Evolutionary conservation across 1,140 invertebrate species (phyloP).

Genomic region (Danaus melanippus): DNA sequence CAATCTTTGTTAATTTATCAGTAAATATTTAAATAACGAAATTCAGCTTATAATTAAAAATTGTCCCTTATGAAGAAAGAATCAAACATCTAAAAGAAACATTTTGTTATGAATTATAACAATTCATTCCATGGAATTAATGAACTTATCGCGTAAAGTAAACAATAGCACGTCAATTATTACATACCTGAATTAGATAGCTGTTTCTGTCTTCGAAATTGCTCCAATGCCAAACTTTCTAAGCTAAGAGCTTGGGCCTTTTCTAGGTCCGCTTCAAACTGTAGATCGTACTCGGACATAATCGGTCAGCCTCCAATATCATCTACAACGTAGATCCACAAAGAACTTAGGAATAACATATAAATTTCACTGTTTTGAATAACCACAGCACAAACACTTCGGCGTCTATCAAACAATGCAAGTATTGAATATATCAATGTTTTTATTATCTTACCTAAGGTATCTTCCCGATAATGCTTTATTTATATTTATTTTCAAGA

Average conservation of each 20-base stretch:
- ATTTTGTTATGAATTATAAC: too few species aligned
- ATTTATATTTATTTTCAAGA: slow-evolving; percentile 41
- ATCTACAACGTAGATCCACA: slow-evolving; percentile 40
- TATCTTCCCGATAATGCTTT: slow-evolving; percentile 34
- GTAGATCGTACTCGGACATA: slow-evolving; percentile 82
- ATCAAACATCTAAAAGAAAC: too few species aligned
- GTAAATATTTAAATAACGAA: too few species aligned
- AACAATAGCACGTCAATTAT: slow-evolving; percentile 54
- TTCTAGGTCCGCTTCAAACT: slow-evolving; percentile 89
- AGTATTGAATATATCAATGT: slow-evolving; percentile 1
- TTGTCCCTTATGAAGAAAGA: too few species aligned
- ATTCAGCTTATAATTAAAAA: too few species aligned
- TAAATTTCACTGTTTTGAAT: slow-evolving; percentile 37
- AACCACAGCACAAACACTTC: slow-evolving; percentile 32
- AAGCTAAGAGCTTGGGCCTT: slow-evolving; percentile 88
- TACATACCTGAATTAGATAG: slow-evolving; percentile 49
- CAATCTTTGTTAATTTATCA: too few species aligned
- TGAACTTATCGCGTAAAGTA: slow-evolving; percentile 39
- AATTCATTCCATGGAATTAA: slow-evolving; percentile 2
- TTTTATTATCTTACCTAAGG: slow-evolving; percentile 34
- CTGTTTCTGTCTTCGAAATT: slow-evolving; percentile 79
- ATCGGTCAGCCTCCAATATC: slow-evolving; percentile 33
- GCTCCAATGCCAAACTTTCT: slow-evolving; percentile 86
- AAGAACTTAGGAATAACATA: slow-evolving; percentile 46
- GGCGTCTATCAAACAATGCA: slow-evolving; percentile 22